A percentile compares a stretch with the other conserved stretches of the same genome.
These are phyloP conservation scores for Molossus alvarezi DNA, from an alignment of 2,797 vertebrate species.

Conservation along the genomic window DNA sequence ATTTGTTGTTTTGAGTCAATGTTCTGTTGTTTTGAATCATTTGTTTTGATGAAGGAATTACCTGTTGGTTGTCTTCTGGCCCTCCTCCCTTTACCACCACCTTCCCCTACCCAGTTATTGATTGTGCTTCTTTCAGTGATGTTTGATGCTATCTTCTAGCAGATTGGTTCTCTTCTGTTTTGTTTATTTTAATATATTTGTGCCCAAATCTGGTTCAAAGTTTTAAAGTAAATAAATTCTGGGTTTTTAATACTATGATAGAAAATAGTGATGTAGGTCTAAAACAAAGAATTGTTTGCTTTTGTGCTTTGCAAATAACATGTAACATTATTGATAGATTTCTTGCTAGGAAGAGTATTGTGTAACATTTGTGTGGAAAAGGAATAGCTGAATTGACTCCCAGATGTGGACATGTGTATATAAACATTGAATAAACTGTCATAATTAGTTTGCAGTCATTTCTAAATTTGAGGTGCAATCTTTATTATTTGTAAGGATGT, in stretches of 20 bases:
- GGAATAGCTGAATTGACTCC: not conserved
- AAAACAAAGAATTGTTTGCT: constrained; percentile 59
- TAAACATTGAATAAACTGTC: constrained; percentile 59
- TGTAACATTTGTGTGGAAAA: constrained; percentile 59
- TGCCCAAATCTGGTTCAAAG: constrained; percentile 45
- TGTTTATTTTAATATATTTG: constrained; percentile 47
- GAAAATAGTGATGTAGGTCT: constrained; percentile 41
- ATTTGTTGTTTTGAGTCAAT: constrained; percentile 23
- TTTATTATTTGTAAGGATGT: constrained; percentile 74
- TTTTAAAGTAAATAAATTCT: constrained; percentile 65
- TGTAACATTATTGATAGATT: constrained; percentile 31
- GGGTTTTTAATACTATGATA: constrained; percentile 36
- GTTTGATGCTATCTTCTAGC: not conserved
- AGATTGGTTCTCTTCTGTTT: constrained; percentile 37
- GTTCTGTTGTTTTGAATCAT: constrained; percentile 32
- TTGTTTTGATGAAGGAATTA: constrained; percentile 62
- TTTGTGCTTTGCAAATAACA: constrained; percentile 26
- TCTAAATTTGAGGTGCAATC: constrained; percentile 62
- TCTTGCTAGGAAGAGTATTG: constrained; percentile 40
- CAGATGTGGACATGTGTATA: not conserved
- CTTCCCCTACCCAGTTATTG: not conserved
- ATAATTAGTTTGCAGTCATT: constrained; percentile 66
- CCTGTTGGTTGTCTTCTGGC: constrained; percentile 2
- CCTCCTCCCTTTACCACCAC: not conserved
- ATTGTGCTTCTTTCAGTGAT: constrained; percentile 17